Percentiles rank a stretch among this genome's conserved stretches.
These are phyloP conservation scores for Dufourea novaeangliae DNA, from an alignment of 1,140 invertebrate species.

Conservation along the genomic window DNA sequence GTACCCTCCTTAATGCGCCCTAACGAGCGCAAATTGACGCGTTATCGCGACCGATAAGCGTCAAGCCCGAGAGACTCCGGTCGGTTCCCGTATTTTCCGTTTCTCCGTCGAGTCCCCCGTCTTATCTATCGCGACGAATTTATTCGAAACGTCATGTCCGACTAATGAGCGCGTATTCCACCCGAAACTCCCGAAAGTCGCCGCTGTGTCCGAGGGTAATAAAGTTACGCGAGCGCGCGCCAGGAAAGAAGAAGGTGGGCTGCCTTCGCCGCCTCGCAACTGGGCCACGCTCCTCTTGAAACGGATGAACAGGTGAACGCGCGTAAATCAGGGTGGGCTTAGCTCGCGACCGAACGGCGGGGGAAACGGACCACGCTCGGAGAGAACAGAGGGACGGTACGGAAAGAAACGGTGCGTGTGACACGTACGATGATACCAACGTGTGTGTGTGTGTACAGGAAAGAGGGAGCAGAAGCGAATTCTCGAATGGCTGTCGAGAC, in stretches of 20 bases:
- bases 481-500: slow-evolving; percentile 26
- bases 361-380: neutral
- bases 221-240: slow-evolving; percentile 36
- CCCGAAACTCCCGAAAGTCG: too few species aligned
- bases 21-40: neutral
- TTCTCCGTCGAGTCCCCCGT: neutral
- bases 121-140: slow-evolving; percentile 5
- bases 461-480: slow-evolving; percentile 34
- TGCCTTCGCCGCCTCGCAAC: too few species aligned
- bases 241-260: slow-evolving; percentile 68
- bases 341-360: slow-evolving; percentile 12
- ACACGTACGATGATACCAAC: slow-evolving; percentile 32
- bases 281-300: slow-evolving; percentile 72
- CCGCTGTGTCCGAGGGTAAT: slow-evolving; percentile 15
- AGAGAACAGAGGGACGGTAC: neutral
- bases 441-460: too few species aligned
- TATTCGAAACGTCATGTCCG: slow-evolving; percentile 16
- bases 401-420: slow-evolving; percentile 5
- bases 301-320: slow-evolving; percentile 74
- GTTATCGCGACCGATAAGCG: neutral
- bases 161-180: slow-evolving; percentile 8
- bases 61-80: too few species aligned
- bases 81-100: too few species aligned
- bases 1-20: too few species aligned
- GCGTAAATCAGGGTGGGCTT: slow-evolving; percentile 73